These are phyloP conservation scores for Gastrophryne carolinensis DNA, from an alignment of 2,797 vertebrate genomes.

Conservation along the genomic window DNA sequence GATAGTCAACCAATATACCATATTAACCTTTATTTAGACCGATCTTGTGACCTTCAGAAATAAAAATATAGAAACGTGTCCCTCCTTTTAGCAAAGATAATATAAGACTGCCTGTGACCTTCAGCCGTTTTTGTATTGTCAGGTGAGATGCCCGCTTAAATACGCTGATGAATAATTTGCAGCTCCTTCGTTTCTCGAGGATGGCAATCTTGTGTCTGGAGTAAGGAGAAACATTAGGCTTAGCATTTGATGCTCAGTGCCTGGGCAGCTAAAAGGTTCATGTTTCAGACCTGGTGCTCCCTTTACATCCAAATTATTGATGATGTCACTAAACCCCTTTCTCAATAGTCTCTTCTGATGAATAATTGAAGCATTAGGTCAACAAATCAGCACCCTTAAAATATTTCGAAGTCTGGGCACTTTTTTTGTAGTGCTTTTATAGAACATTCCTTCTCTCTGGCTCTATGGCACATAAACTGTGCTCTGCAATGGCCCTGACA, in stretches of 20 bases:
- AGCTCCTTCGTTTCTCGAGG: not conserved
- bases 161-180: conserved; percentile 46
- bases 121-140: not conserved
- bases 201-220: conserved; percentile 1
- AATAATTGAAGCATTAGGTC: too few relatives aligned
- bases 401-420: too few relatives aligned
- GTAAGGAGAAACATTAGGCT: conserved; percentile 23
- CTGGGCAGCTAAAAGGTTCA: conserved; percentile 7
- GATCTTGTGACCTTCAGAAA: too few relatives aligned
- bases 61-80: too few relatives aligned
- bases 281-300: conserved; percentile 5
- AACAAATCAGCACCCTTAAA: too few relatives aligned
- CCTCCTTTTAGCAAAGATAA: too few relatives aligned
- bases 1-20: too few relatives aligned
- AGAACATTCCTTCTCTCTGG: too few relatives aligned
- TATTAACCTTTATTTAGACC: too few relatives aligned
- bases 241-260: conserved; percentile 26
- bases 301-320: conserved; percentile 48
- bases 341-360: not conserved
- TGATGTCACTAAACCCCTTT: conserved; percentile 14
- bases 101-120: not conserved
- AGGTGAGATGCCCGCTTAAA: not conserved
- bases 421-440: too few relatives aligned
- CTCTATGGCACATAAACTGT: too few relatives aligned
- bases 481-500: too few relatives aligned